These are phyloP conservation scores for Gymnoscelis rufifasciata DNA, from an alignment of 2,888 invertebrate genomes.

Conservation along the genomic window DNA sequence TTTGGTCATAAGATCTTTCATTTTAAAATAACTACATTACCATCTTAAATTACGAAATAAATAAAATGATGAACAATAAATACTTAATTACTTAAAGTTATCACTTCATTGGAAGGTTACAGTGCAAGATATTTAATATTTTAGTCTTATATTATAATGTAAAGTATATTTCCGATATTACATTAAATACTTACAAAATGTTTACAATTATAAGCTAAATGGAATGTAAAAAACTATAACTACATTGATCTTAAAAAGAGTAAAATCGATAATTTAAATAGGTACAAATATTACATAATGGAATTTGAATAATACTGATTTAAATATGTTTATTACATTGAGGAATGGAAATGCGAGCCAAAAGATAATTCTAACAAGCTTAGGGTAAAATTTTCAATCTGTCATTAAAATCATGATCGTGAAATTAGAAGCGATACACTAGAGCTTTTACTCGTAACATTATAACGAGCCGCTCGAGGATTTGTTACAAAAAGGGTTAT, in stretches of 20 bases:
- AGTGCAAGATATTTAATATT: constrained; percentile 1
- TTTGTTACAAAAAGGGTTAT: no score
- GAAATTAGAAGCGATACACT: no score
- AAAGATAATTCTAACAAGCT: neutral
- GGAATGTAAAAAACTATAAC: no score
- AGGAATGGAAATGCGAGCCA: no score
- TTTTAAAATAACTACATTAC: constrained; percentile 24
- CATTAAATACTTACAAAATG: neutral
- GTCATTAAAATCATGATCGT: no score
- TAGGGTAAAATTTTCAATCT: no score
- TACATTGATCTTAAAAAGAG: no score
- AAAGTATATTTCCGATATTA: constrained; percentile 3
- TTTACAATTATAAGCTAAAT: no score
- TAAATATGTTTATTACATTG: neutral
- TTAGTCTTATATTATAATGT: neutral
- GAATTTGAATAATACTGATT: neutral
- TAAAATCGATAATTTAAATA: no score
- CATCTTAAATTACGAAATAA: constrained; percentile 22
- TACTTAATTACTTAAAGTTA: constrained; percentile 26
- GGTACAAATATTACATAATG: neutral
- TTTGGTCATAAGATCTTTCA: constrained; percentile 3
- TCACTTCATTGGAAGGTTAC: constrained; percentile 31
- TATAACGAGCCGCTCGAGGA: no score
- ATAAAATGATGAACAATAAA: constrained; percentile 28
- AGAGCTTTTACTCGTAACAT: no score